phyloP scores from a whole-genome alignment of 2,888 invertebrate species.

The Tipula confusa region DNA sequence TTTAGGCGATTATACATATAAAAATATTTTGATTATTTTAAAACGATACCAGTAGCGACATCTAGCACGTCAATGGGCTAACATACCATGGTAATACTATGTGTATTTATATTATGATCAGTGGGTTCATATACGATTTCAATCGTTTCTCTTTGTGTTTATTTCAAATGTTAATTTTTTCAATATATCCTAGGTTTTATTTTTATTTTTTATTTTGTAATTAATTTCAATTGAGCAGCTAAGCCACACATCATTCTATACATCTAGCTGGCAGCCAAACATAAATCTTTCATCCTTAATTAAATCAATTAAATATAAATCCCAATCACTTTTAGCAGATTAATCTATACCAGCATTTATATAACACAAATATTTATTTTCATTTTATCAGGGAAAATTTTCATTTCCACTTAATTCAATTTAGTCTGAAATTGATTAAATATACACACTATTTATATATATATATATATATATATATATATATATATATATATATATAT shows the following conservation, averaged over 20 bases:
- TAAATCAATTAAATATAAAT: conserved; percentile 25
- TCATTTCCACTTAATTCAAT: conserved; percentile 25
- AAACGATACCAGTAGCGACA: no score
- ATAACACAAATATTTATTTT: not conserved
- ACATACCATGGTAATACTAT: no score
- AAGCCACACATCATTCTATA: not conserved
- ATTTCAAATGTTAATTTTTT: no score
- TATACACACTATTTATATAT: not conserved
- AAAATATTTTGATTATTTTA: no score
- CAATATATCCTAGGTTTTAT: no score
- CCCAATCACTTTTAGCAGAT: conserved; percentile 16
- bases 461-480: not conserved
- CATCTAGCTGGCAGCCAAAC: not conserved
- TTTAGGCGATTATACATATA: no score
- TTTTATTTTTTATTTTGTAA: no score
- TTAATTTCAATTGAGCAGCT: not conserved
- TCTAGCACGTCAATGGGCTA: no score
- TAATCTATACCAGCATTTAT: not conserved
- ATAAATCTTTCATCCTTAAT: not conserved
- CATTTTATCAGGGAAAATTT: conserved; percentile 25
- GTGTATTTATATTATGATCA: no score
- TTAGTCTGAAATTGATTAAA: conserved; percentile 12
- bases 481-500: not conserved
- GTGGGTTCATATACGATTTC: no score
- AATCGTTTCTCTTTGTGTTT: no score